phyloP scores from a whole-genome alignment of 2,113 vertebrate species.

The Platysternon megacephalum region DNA sequence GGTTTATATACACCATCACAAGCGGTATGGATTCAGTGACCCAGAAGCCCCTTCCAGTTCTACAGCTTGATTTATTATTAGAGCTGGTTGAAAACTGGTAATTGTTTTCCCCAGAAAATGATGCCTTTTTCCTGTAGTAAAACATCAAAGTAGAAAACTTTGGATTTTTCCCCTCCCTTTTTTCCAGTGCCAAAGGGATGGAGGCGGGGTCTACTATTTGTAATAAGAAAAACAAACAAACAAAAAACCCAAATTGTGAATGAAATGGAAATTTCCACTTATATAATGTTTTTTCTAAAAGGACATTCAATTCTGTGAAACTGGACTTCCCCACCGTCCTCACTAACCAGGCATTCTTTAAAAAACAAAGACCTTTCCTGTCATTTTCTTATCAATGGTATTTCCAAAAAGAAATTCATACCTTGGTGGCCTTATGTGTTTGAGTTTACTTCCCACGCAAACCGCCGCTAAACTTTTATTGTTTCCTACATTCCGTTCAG shows the following conservation, averaged over 20 bases:
- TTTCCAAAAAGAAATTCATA: neutral
- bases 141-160: neutral
- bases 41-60: neutral
- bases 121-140: neutral
- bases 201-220: neutral
- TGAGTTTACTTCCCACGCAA: neutral
- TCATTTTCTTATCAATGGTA: neutral
- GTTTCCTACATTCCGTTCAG: neutral
- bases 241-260: neutral
- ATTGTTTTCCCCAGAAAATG: neutral
- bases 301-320: neutral
- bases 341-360: rapidly evolving
- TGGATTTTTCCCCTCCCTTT: neutral
- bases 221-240: neutral
- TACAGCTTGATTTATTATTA: neutral
- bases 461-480: neutral
- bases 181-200: neutral
- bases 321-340: neutral
- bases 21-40: neutral
- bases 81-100: neutral
- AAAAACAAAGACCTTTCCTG: neutral
- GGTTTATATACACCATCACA: neutral
- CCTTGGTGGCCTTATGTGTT: rapidly evolving
- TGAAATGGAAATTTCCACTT: neutral
- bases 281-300: neutral